A percentile compares a stretch with the other conserved stretches of the same genome.
phyloP scores from a whole-genome alignment of 2,113 vertebrate species.

The Ammodramus savannarum region DNA sequence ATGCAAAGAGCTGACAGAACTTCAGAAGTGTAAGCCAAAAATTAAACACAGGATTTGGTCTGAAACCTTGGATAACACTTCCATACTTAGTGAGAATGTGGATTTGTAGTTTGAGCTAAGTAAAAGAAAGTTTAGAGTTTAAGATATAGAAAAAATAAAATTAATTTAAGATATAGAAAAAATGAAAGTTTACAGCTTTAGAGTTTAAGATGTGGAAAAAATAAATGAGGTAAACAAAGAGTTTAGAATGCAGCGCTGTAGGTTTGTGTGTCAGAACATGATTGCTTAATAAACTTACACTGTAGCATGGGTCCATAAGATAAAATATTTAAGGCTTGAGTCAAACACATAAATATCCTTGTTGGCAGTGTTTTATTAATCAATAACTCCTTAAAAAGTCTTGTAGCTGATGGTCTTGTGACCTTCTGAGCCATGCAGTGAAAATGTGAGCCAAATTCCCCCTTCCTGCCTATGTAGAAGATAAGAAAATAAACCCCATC shows the following conservation, averaged over 20 bases:
- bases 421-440: not conserved
- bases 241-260: not conserved
- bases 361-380: not conserved
- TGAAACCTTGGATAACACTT: not conserved
- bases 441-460: not conserved
- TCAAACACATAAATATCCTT: not conserved
- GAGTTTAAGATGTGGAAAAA: not conserved
- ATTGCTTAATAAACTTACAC: not conserved
- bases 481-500: not conserved
- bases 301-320: not conserved
- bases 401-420: not conserved
- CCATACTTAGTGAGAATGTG: not conserved
- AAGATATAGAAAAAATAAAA: not conserved
- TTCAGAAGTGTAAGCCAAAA: not conserved
- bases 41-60: not conserved
- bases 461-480: not conserved
- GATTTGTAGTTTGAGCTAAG: not conserved
- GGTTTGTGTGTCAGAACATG: not conserved
- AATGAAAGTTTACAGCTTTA: not conserved
- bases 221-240: not conserved
- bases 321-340: not conserved
- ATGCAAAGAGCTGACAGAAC: not conserved
- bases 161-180: not conserved
- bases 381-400: not conserved
- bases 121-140: not conserved